Evolutionary conservation across 2,888 invertebrate genomes (phyloP), one percentile per base, ranked within the genome.

Genomic region (Linnaemya tessellans): DNA sequence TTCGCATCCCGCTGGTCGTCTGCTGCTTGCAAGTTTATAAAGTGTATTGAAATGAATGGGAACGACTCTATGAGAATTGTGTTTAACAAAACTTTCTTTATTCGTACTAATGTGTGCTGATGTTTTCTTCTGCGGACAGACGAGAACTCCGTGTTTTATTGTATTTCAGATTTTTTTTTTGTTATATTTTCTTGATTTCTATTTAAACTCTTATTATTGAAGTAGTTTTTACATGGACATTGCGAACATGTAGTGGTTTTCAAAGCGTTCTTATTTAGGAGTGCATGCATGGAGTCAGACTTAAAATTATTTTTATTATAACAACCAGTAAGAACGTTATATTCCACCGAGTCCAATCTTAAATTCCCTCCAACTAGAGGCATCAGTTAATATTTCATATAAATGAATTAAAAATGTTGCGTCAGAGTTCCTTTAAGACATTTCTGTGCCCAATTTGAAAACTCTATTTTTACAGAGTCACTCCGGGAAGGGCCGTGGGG

Each of bases 1-100:
- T 74, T 74, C 74, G 81, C 81, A 74, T 85, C 84, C 81, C 81
- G 84, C 84, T 85, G 84, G 81, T 85, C 71, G 81, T 73, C 71
- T 77, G 84, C 71, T 77, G 84, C 80, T 80, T 67, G 71, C 74
- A 81, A 74, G 75, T 74, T 30, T 80, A 80, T 58, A 65, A 65
- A 65, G 46, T 22, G 3, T 10, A 62, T 70, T 62, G 49, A 35
- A 67, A 68, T 64, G 20, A 64, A 71, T 71, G 64, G 62, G 43
- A 71, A 73, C 65, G 22, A 30, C 60, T 22, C 51, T 35, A 64
- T 82, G 82, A 77, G 70, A 65, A 77, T 60, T 51, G 30, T 80
- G 58, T 68, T 56, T 3, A 67, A 74, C 67, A 74, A 58, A 67
- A 65, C 30, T 73, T 60, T 54, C n/a, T 20, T 35, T 58, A 43